phyloP scores from a whole-genome alignment of 2,888 invertebrate genomes.

The Prosopocoilus inquinatus region DNA sequence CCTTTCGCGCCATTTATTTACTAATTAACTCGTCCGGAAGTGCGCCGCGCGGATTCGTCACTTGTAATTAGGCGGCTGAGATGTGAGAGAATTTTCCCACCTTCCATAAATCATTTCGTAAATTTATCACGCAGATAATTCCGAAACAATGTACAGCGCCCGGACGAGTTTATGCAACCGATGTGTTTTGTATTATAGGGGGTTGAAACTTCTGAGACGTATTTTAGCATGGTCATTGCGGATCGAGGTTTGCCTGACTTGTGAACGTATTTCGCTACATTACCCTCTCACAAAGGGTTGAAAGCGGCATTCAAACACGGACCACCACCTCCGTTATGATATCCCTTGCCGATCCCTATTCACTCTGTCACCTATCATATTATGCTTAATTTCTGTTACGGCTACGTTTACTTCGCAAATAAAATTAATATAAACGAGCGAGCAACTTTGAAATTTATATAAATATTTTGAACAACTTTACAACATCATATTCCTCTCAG shows the following conservation, averaged over 20 bases:
- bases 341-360: slow-evolving; percentile 30
- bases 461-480: too few species aligned
- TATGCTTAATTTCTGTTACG: slow-evolving; percentile 27
- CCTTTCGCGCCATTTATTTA: too few species aligned
- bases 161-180: background rate
- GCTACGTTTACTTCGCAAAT: slow-evolving; percentile 8
- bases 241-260: slow-evolving; percentile 30
- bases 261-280: slow-evolving; percentile 41
- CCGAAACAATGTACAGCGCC: background rate
- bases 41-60: too few species aligned
- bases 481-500: too few species aligned
- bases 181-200: slow-evolving; percentile 4
- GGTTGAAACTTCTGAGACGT: slow-evolving; percentile 4
- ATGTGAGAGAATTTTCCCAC: too few species aligned
- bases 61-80: too few species aligned
- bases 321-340: slow-evolving; percentile 37
- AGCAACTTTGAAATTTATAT: background rate
- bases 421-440: slow-evolving; percentile 23
- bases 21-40: too few species aligned
- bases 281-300: slow-evolving; percentile 40
- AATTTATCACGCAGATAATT: background rate
- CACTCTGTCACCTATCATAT: slow-evolving; percentile 31
- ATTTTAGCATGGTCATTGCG: slow-evolving; percentile 17
- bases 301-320: slow-evolving; percentile 36
- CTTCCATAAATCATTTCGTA: too few species aligned